phyloP scores from a whole-genome alignment of 2,888 invertebrate species.

The Cheilosia pagana region DNA sequence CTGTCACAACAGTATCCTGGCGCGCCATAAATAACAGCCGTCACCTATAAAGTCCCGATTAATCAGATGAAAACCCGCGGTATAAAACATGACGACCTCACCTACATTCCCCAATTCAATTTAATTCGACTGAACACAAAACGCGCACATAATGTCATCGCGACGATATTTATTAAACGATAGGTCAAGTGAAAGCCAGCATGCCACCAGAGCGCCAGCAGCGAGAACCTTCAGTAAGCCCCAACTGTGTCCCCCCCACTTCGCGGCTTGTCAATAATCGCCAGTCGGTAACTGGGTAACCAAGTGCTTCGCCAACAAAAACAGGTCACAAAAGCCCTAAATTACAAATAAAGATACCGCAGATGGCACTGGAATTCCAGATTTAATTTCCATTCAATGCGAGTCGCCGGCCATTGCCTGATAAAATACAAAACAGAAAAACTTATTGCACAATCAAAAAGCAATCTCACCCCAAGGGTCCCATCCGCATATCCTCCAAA shows the following conservation, averaged over 20 bases:
- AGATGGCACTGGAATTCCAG: conserved; percentile 75
- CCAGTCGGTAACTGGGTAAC: conserved; percentile 39
- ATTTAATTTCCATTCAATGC: conserved; percentile 72
- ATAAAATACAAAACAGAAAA: conserved; percentile 7
- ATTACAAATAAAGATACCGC: conserved; percentile 75
- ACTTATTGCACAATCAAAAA: conserved; percentile 73
- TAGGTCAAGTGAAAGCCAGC: conserved; percentile 75
- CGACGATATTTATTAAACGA: conserved; percentile 72
- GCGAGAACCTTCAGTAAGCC: conserved; percentile 60
- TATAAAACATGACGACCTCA: conserved; percentile 69
- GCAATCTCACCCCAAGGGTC: conserved; percentile 71
- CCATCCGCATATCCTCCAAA: conserved; percentile 22
- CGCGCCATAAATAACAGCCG: conserved; percentile 50
- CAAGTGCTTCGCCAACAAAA: conserved; percentile 54
- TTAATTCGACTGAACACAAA: conserved; percentile 68
- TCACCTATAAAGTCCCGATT: conserved; percentile 72
- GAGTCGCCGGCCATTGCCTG: neutral
- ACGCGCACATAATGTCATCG: conserved; percentile 73
- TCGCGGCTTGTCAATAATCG: conserved; percentile 63
- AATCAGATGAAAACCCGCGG: conserved; percentile 64
- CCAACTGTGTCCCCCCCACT: conserved; percentile 29
- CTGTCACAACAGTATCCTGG: conserved; percentile 68
- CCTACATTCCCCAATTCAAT: conserved; percentile 68
- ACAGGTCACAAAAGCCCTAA: conserved; percentile 74
- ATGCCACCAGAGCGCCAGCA: conserved; percentile 36